These are phyloP conservation scores for Nemotelus pantherinus DNA, from an alignment of 2,888 invertebrate genomes.

Conservation along the genomic window DNA sequence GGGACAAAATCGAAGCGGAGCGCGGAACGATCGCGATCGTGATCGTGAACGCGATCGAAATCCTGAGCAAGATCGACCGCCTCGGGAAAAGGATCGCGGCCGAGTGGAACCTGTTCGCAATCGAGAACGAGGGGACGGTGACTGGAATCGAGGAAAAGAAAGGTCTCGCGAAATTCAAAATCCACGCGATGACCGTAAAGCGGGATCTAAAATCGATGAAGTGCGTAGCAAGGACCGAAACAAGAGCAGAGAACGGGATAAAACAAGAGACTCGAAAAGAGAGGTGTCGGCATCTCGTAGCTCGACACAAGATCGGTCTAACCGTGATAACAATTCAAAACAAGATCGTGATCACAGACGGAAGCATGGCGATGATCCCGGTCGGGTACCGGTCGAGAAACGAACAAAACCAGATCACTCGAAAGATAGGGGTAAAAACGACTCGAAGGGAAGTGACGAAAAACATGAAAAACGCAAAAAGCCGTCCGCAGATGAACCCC, in stretches of 20 bases:
- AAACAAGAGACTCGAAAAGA: slow-evolving; percentile 30
- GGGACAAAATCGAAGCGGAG: slow-evolving; percentile 17
- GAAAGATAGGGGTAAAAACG: slow-evolving; percentile 49
- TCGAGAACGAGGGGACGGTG: slow-evolving; percentile 52
- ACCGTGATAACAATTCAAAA: slow-evolving; percentile 56
- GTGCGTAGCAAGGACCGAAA: slow-evolving; percentile 18
- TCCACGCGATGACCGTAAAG: slow-evolving; percentile 10
- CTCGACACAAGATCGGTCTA: slow-evolving; percentile 60
- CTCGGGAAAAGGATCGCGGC: slow-evolving; percentile 51
- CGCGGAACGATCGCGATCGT: neutral
- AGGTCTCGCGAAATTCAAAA: slow-evolving; percentile 30
- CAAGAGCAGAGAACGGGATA: slow-evolving; percentile 45
- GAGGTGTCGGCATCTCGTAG: slow-evolving; percentile 47
- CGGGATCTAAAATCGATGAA: neutral
- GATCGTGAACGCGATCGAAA: slow-evolving; percentile 24
- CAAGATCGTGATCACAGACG: slow-evolving; percentile 47
- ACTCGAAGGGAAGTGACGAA: slow-evolving; percentile 2
- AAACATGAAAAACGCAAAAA: slow-evolving; percentile 68
- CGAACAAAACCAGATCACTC: slow-evolving; percentile 51
- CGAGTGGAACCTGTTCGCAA: slow-evolving; percentile 60
- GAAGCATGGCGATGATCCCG: slow-evolving; percentile 53
- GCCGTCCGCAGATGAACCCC: slow-evolving; percentile 76
- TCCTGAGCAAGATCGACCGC: slow-evolving; percentile 44
- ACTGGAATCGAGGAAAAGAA: slow-evolving; percentile 33
- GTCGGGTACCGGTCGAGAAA: slow-evolving; percentile 54